Evolutionary conservation across 2,888 invertebrate species (phyloP).

Genomic region (Iselma pallidipennis): DNA sequence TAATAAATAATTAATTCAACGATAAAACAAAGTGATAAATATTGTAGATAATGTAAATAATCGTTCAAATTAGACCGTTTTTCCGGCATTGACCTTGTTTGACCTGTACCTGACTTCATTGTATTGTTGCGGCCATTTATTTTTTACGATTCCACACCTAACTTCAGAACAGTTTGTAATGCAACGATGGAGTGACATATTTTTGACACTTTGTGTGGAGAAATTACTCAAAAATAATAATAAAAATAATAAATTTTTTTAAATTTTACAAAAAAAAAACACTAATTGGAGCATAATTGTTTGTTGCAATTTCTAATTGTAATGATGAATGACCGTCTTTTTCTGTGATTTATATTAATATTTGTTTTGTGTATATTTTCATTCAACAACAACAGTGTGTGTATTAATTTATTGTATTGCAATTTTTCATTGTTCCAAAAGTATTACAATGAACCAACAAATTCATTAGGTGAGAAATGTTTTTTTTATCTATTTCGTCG

Average conservation of each 20-base stretch:
- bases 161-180: constrained; percentile 36
- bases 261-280: no score
- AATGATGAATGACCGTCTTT: not conserved
- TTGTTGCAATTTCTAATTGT: not conserved
- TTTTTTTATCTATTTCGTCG: no score
- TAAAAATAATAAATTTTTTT: not conserved
- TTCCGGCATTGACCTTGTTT: constrained; percentile 35
- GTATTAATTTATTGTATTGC: constrained; percentile 18
- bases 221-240: not conserved
- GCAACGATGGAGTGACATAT: constrained; percentile 42
- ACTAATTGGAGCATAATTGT: not conserved
- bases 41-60: not conserved
- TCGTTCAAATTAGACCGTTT: not conserved
- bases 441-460: constrained; percentile 28
- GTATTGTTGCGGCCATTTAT: not conserved
- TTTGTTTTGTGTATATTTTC: no score
- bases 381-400: constrained; percentile 7
- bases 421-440: constrained; percentile 27
- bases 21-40: not conserved
- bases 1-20: not conserved
- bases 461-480: constrained; percentile 35
- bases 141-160: constrained; percentile 21
- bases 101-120: constrained; percentile 27
- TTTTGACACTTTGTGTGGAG: constrained; percentile 38
- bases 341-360: not conserved